Percentiles rank a stretch among this genome's conserved stretches.
These are phyloP conservation scores for Augochlora pura DNA, from an alignment of 1,140 invertebrate genomes.

Conservation along the genomic window DNA sequence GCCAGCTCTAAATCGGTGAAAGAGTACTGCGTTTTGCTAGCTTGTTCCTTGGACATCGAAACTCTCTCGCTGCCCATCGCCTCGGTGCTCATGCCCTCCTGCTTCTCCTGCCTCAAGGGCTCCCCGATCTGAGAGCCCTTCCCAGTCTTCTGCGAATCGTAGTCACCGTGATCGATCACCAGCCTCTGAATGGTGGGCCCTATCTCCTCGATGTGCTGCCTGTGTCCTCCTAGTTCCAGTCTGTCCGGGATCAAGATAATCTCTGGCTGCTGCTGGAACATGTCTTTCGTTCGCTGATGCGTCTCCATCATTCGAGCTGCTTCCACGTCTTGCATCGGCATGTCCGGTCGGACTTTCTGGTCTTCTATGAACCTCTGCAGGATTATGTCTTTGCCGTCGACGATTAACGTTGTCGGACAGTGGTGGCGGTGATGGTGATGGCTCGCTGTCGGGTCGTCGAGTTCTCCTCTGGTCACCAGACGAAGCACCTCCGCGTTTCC, in stretches of 20 bases:
- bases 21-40: constrained; percentile 75
- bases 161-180: constrained; percentile 71
- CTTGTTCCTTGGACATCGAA: constrained; percentile 33
- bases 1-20: constrained; percentile 85
- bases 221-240: constrained; percentile 69
- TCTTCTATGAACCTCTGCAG: constrained; percentile 91
- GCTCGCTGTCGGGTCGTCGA: constrained; percentile 79
- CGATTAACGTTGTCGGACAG: constrained; percentile 78
- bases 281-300: constrained; percentile 79
- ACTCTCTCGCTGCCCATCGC: constrained; percentile 35
- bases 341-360: constrained; percentile 80
- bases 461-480: constrained; percentile 87
- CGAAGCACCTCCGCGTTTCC: constrained; percentile 91
- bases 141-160: constrained; percentile 49
- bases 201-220: constrained; percentile 69
- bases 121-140: constrained; percentile 23
- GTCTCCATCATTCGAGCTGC: constrained; percentile 66
- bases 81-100: constrained; percentile 5
- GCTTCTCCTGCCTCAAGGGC: constrained; percentile 41
- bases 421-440: constrained; percentile 47
- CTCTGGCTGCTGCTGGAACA: constrained; percentile 82
- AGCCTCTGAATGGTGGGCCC: constrained; percentile 69
- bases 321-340: constrained; percentile 70
- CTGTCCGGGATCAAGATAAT: constrained; percentile 77
- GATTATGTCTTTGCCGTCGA: constrained; percentile 90